Conservation (phyloP, 2,113 vertebrate genomes). For the Heloderma charlesbogerti region DNA sequence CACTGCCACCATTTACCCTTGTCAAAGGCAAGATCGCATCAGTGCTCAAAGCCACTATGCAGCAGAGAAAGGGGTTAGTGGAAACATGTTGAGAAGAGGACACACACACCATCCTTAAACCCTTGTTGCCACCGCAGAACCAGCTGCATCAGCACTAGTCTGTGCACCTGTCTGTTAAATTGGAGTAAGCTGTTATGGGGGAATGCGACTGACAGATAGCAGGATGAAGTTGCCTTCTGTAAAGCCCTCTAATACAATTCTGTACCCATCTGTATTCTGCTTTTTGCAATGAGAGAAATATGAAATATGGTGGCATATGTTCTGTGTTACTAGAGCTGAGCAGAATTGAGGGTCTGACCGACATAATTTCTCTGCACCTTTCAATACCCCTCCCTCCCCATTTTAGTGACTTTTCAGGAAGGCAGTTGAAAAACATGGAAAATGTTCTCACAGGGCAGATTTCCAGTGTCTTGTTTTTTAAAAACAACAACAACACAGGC, state of each 20-base stretch:
- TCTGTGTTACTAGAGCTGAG: neutral
- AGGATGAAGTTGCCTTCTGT: slow-evolving; percentile 20
- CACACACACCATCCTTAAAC: neutral
- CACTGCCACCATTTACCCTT: neutral
- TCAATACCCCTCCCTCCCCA: neutral
- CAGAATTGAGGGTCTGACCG: neutral
- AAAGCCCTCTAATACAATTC: slow-evolving; percentile 40
- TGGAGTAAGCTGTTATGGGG: neutral
- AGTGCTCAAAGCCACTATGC: neutral
- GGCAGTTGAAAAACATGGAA: neutral
- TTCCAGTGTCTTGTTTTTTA: neutral
- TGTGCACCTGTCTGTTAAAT: neutral
- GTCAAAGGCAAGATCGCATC: neutral
- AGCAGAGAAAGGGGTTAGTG: neutral
- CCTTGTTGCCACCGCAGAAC: neutral
- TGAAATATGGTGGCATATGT: neutral
- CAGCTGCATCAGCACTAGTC: neutral
- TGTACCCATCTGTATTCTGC: neutral
- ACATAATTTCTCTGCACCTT: neutral
- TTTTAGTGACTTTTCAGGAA: neutral
- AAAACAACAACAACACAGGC: too few relatives aligned
- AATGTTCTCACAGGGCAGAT: neutral
- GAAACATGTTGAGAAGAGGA: neutral
- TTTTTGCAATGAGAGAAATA: neutral
- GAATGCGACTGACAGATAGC: neutral